Percentiles rank a stretch among this genome's conserved stretches.
phyloP scores from a whole-genome alignment of 37 sponge, comb jelly and placozoan genomes.

The Aphrocallistes beatrix region DNA sequence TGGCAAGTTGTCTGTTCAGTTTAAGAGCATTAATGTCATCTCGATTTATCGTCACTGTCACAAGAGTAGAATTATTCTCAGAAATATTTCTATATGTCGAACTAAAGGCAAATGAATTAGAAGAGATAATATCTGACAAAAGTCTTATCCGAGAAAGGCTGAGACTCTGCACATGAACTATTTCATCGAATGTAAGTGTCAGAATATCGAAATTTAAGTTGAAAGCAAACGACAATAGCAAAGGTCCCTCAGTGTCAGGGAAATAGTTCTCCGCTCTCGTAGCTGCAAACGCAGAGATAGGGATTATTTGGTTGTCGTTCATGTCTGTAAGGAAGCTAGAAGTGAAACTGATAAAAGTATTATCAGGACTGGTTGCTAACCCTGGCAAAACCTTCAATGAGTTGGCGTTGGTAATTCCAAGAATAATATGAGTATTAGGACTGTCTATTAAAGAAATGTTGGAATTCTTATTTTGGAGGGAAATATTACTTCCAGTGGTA shows the following conservation, averaged over 20 bases:
- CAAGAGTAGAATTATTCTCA: constrained; percentile 38
- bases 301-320: constrained; percentile 30
- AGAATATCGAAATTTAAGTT: constrained; percentile 61
- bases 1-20: constrained; percentile 51
- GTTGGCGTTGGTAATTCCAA: constrained; percentile 54
- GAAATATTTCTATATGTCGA: constrained; percentile 24
- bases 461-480: neutral
- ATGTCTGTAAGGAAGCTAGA: constrained; percentile 45
- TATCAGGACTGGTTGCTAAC: constrained; percentile 41
- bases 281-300: constrained; percentile 29
- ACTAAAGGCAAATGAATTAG: neutral
- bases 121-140: constrained; percentile 23
- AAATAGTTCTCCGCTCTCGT: constrained; percentile 7
- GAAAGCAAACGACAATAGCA: constrained; percentile 40
- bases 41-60: constrained; percentile 37
- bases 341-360: constrained; percentile 46
- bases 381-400: constrained; percentile 46
- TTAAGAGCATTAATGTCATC: constrained; percentile 77
- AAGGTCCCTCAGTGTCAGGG: constrained; percentile 36
- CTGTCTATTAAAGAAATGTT: constrained; percentile 38
- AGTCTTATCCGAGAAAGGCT: constrained; percentile 34
- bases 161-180: constrained; percentile 56
- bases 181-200: constrained; percentile 71
- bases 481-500: neutral
- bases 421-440: constrained; percentile 30